These are phyloP conservation scores for human DNA, from an alignment of 2,113 vertebrate genomes.

Conservation along the genomic window DNA sequence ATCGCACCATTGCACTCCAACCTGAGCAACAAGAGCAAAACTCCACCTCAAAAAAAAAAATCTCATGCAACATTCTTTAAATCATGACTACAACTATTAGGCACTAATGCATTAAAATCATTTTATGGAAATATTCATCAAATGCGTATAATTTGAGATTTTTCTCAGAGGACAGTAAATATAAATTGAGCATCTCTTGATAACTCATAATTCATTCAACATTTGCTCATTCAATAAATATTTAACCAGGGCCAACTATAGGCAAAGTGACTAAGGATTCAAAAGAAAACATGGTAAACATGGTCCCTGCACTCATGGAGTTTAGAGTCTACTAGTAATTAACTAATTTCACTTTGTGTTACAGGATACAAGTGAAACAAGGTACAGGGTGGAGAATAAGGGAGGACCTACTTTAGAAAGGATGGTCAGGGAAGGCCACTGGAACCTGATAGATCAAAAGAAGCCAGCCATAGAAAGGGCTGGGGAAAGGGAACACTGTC, in stretches of 20 bases:
- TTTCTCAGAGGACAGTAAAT: not conserved
- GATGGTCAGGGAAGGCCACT: not conserved
- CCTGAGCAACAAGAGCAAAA: too few species aligned
- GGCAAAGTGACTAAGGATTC: not conserved
- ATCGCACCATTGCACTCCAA: too few species aligned
- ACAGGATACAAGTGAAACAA: not conserved
- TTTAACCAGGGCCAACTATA: not conserved
- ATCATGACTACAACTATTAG: not conserved
- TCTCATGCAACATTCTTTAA: not conserved
- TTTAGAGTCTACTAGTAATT: not conserved
- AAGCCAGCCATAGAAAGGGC: not conserved
- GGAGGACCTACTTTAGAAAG: not conserved
- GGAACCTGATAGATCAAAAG: not conserved
- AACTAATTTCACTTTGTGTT: not conserved
- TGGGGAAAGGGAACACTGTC: not conserved
- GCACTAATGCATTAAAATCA: not conserved
- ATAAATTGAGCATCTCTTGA: conserved; percentile 39
- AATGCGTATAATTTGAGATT: not conserved
- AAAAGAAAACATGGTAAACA: not conserved
- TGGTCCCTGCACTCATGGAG: not conserved
- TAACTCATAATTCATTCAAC: conserved; percentile 20
- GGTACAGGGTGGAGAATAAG: not conserved
- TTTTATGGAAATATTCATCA: not conserved
- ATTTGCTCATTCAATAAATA: not conserved
- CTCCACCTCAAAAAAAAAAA: too few species aligned